These are phyloP conservation scores for Ochropleura plecta DNA, from an alignment of 2,888 invertebrate genomes.

Conservation along the genomic window DNA sequence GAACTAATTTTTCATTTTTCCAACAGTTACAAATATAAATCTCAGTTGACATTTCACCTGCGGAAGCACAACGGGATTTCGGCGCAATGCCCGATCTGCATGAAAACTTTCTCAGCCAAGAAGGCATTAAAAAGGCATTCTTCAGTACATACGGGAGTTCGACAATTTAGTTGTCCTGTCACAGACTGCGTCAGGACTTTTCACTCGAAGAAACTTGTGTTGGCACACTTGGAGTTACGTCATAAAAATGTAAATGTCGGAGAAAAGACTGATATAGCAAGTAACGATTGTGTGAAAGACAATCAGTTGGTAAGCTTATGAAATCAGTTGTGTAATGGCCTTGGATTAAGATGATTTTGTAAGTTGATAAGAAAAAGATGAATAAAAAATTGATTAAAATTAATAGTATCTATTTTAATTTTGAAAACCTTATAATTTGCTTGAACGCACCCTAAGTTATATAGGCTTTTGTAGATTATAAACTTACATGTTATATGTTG, in stretches of 20 bases:
- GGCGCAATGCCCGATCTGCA: conserved; percentile 65
- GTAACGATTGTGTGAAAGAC: not conserved
- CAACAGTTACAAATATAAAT: conserved; percentile 73
- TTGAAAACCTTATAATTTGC: no score
- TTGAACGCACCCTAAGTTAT: no score
- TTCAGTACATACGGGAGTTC: conserved; percentile 69
- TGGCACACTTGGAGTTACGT: conserved; percentile 61
- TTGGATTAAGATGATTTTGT: not conserved
- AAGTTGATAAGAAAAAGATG: not conserved
- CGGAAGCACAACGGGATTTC: conserved; percentile 64
- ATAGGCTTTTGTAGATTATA: no score
- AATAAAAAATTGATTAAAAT: not conserved
- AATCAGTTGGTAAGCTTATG: not conserved
- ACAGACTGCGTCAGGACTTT: conserved; percentile 66
- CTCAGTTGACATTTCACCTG: conserved; percentile 70
- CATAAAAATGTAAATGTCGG: conserved; percentile 44
- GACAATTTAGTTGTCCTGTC: conserved; percentile 59
- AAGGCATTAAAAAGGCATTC: conserved; percentile 63
- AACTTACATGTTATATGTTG: no score
- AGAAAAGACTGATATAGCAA: not conserved
- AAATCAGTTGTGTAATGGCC: not conserved
- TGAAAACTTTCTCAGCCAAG: conserved; percentile 56
- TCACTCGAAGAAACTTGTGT: conserved; percentile 67
- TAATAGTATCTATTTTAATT: not conserved
- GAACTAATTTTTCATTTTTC: not conserved